Evolutionary conservation across 2,888 invertebrate species (phyloP).

Genomic region (Poecilus cupreus): DNA sequence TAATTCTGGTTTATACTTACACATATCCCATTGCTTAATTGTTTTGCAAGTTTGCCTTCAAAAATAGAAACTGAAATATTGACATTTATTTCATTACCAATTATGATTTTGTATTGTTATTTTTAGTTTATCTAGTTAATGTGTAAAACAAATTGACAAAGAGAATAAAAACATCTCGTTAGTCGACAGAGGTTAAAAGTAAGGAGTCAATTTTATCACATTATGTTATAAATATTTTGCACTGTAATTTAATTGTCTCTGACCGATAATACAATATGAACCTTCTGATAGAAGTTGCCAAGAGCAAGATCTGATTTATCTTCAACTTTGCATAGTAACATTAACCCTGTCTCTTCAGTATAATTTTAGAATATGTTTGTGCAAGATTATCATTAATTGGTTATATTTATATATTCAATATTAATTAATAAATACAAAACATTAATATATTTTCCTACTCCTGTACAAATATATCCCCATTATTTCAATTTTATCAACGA

Average conservation of each 20-base stretch:
- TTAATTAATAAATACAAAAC: too few relatives aligned
- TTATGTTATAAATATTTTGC: slow-evolving; percentile 48
- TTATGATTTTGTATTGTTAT: slow-evolving; percentile 25
- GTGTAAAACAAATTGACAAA: slow-evolving; percentile 26
- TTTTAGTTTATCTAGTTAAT: slow-evolving; percentile 25
- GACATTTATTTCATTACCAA: slow-evolving; percentile 27
- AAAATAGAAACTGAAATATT: slow-evolving; percentile 8
- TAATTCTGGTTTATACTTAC: slow-evolving; percentile 18
- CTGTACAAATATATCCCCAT: too few relatives aligned
- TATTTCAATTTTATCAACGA: too few relatives aligned
- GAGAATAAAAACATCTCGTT: slow-evolving; percentile 28
- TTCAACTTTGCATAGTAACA: slow-evolving; percentile 26
- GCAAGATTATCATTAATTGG: not conserved
- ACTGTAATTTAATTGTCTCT: slow-evolving; percentile 47
- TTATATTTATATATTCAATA: not conserved
- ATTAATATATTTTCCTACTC: too few relatives aligned
- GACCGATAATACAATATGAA: slow-evolving; percentile 54
- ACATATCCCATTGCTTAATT: slow-evolving; percentile 35
- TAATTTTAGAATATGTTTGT: not conserved
- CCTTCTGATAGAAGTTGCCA: slow-evolving; percentile 49
- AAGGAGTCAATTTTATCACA: slow-evolving; percentile 40
- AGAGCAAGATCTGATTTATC: slow-evolving; percentile 49
- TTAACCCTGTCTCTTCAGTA: not conserved
- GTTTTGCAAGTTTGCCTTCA: slow-evolving; percentile 25
- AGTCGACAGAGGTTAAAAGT: slow-evolving; percentile 26